Conservation (phyloP, 2,797 vertebrate genomes). For the Xerus rutilus region DNA sequence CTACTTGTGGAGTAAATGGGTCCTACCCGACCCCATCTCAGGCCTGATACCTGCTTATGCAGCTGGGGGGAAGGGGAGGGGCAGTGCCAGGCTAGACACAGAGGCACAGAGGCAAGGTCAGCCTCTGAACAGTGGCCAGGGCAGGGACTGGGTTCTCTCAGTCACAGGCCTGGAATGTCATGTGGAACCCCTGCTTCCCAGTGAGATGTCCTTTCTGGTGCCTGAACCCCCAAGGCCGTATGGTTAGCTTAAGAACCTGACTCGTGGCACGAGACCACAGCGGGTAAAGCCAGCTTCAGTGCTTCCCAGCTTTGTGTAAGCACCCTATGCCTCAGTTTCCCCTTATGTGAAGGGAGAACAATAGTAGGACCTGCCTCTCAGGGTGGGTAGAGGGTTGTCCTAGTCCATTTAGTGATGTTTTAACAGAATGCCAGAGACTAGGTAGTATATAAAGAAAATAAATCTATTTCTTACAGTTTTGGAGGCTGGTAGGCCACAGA, state of each 20-base stretch:
- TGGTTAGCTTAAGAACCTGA: neutral
- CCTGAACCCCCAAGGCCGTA: neutral
- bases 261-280: neutral
- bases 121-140: too few relatives aligned
- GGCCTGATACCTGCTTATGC: neutral
- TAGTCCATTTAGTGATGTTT: neutral
- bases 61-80: neutral
- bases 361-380: fast-evolving
- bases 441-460: neutral
- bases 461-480: neutral
- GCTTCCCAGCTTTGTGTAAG: neutral
- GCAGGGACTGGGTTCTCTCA: neutral
- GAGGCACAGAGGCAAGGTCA: neutral
- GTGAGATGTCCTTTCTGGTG: neutral
- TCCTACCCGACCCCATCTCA: neutral
- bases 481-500: neutral
- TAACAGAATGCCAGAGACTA: neutral
- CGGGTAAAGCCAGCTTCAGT: neutral
- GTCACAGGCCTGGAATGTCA: neutral
- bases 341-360: neutral
- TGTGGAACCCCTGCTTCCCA: neutral
- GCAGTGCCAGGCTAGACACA: neutral
- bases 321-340: neutral
- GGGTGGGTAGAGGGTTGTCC: neutral
- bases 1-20: neutral